phyloP scores from a whole-genome alignment of 1,140 invertebrate genomes.

The Drosophila pruinosa region DNA sequence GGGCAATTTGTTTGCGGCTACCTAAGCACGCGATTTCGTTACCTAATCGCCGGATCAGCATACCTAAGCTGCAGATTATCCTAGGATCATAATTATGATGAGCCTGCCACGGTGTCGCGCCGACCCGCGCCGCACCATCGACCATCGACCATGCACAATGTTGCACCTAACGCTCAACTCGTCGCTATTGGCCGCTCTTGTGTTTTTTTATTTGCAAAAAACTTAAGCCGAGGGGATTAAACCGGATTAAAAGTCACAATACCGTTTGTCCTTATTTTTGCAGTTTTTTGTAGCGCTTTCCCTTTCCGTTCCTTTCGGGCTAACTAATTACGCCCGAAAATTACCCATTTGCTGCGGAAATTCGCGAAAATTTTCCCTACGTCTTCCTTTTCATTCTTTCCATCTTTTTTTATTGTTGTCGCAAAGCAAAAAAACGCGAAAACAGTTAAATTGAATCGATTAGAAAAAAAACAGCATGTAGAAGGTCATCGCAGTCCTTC shows the following conservation, averaged over 20 bases:
- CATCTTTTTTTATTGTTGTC: slow-evolving; percentile 30
- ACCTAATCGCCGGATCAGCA: slow-evolving; percentile 77
- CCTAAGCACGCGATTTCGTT: slow-evolving; percentile 74
- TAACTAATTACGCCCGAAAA: slow-evolving; percentile 74
- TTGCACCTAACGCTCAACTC: neutral
- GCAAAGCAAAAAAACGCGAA: slow-evolving; percentile 32
- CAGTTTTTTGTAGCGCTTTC: slow-evolving; percentile 44
- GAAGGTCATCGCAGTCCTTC: slow-evolving; percentile 5
- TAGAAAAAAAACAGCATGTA: slow-evolving; percentile 48
- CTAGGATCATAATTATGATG: slow-evolving; percentile 81
- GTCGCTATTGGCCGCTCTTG: neutral
- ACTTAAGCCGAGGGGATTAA: slow-evolving; percentile 78
- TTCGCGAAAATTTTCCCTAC: slow-evolving; percentile 62
- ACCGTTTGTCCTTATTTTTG: slow-evolving; percentile 61
- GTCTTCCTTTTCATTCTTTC: slow-evolving; percentile 9
- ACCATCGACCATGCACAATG: neutral
- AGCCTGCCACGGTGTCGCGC: slow-evolving; percentile 55
- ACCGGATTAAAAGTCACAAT: slow-evolving; percentile 77
- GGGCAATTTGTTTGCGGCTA: slow-evolving; percentile 71
- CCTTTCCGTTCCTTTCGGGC: slow-evolving; percentile 63
- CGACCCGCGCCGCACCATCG: neutral
- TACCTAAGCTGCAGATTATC: slow-evolving; percentile 79
- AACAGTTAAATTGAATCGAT: slow-evolving; percentile 78
- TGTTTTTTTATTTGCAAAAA: slow-evolving; percentile 51
- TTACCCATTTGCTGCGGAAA: slow-evolving; percentile 76